Base-by-base conservation (phyloP, 2,113 vertebrate genomes). In the Bungarus multicinctus region DNA sequence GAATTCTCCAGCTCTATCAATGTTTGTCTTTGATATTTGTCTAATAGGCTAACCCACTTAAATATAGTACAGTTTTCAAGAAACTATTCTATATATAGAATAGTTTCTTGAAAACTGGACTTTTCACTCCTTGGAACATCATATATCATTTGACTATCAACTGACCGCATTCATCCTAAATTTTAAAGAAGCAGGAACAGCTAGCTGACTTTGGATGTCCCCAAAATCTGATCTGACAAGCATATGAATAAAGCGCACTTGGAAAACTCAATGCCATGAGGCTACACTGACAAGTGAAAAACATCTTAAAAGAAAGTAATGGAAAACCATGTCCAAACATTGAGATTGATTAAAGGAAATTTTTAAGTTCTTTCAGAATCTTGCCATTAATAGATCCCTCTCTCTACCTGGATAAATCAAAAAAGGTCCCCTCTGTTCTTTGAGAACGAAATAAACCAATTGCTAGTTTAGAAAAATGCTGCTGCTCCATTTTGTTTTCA, bases 131-230 rank as follows among this genome's bases (percentile, higher is more conserved):
- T 58, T 52, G 91, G 60, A 55, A 53, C 14, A 54, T 54, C 58
- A n/a, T 45, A n/a, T 91, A 85, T 5, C 10, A 27, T 39, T 10
- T 91, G 93, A 94, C 92, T 94, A 93, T 92, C 60, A 95, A 87
- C 14, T 91, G 90, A 95, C 91, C 86, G 52, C 92, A 93, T 96
- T 95, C 93, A 93, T 90, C 60, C 55, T 91, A 81, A 92, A 87
- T n/a, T 95, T 96, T 74, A 88, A 60, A 43, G 69, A 34, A 39
- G 14, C n/a, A 94, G 95, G 11, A 92, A 45, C 23, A 91, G 86
- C 57, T 74, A 53, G 69, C 16, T 74, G n/a, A 74, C 16, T 2
- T 74, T 74, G 69, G n/a, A 74, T 74, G 16, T 18, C 1, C n/a
- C 30, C 5, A 20, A 39, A 74, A 74, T n/a, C n/a, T 74, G 69